Percentiles rank a stretch among this genome's conserved stretches.
These are phyloP conservation scores for Euschistus heros DNA, from an alignment of 1,140 invertebrate genomes.

Conservation along the genomic window DNA sequence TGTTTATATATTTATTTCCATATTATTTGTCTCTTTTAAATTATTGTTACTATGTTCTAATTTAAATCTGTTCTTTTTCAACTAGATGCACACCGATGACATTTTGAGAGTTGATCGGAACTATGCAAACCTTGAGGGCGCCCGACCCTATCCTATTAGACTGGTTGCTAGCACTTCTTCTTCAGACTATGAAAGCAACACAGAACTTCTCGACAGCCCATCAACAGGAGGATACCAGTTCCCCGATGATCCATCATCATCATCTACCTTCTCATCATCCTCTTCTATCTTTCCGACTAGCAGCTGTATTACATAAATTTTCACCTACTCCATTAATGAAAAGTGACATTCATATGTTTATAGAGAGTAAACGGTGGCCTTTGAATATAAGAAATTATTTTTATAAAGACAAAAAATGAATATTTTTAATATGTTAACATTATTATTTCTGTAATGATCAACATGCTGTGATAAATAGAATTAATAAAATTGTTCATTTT, in stretches of 20 bases:
- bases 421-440: no score
- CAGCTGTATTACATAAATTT: conserved; percentile 5
- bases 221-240: neutral
- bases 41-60: no score
- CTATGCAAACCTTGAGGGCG: neutral
- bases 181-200: conserved; percentile 23
- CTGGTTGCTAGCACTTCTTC: conserved; percentile 20
- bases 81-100: neutral
- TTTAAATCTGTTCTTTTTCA: neutral
- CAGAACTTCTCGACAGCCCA: conserved; percentile 23
- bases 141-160: neutral
- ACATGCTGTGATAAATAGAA: no score
- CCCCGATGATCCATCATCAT: conserved; percentile 3
- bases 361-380: no score
- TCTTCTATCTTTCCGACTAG: neutral
- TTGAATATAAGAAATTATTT: no score
- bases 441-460: no score
- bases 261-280: neutral
- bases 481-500: no score
- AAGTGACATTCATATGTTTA: no score
- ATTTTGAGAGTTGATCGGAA: neutral
- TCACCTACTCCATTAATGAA: no score
- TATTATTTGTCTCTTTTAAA: no score
- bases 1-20: no score
- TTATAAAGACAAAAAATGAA: no score